Evolutionary conservation across 2,888 invertebrate species (phyloP).

Genomic region (Dexiosoma caninum): DNA sequence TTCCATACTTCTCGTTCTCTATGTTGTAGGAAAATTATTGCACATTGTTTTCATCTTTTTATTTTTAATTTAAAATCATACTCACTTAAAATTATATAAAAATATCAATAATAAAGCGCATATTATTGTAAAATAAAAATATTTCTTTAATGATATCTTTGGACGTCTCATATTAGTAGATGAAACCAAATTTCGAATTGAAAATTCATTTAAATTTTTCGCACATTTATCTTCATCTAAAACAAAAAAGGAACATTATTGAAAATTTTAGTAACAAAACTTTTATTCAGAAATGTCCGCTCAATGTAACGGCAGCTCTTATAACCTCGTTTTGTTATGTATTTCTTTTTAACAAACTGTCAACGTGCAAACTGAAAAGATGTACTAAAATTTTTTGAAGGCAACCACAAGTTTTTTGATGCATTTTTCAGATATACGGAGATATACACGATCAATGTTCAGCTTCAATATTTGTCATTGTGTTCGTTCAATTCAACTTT

Average conservation of each 20-base stretch:
- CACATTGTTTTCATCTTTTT: not conserved
- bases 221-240: conserved; percentile 51
- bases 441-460: too few species aligned
- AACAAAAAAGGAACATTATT: conserved; percentile 22
- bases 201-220: conserved; percentile 49
- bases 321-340: too few species aligned
- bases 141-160: conserved; percentile 80
- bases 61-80: conserved; percentile 39
- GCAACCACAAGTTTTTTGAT: too few species aligned
- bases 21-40: not conserved
- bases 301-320: too few species aligned
- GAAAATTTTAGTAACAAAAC: not conserved
- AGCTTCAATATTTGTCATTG: too few species aligned
- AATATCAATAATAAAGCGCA: conserved; percentile 79
- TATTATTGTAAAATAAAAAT: conserved; percentile 80
- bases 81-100: conserved; percentile 79
- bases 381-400: too few species aligned
- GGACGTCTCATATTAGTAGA: conserved; percentile 78
- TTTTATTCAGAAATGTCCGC: too few species aligned
- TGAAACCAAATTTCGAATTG: conserved; percentile 56
- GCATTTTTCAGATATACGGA: too few species aligned
- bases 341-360: too few species aligned
- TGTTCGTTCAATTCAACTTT: too few species aligned
- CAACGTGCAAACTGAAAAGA: too few species aligned
- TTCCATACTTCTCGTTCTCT: conserved; percentile 77